phyloP scores from a whole-genome alignment of 2,113 vertebrate species.

The Etheostoma cragini region DNA sequence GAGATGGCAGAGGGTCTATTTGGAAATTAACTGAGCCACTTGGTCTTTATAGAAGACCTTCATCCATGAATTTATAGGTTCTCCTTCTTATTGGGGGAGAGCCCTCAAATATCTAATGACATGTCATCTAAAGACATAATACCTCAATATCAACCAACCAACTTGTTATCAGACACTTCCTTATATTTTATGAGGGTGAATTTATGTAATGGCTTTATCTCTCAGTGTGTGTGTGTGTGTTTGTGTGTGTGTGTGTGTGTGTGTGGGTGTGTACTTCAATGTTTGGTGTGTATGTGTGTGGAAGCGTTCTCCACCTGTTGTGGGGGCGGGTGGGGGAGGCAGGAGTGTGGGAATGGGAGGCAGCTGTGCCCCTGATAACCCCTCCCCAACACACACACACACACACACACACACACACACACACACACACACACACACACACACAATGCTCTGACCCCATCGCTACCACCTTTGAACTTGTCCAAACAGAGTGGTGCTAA shows the following conservation, averaged over 20 bases:
- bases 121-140: background rate
- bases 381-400: slow-evolving; percentile 20
- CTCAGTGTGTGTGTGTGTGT: no score
- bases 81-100: background rate
- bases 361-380: slow-evolving; percentile 73
- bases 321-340: background rate
- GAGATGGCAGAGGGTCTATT: slow-evolving; percentile 7
- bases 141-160: background rate
- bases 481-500: slow-evolving; percentile 47
- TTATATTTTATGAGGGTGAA: background rate
- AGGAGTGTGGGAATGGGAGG: slow-evolving; percentile 52
- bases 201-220: slow-evolving; percentile 1
- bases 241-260: no score
- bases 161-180: slow-evolving; percentile 1
- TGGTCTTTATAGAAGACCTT: background rate
- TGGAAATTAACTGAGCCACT: slow-evolving; percentile 25
- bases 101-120: background rate
- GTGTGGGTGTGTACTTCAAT: background rate
- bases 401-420: slow-evolving; percentile 28
- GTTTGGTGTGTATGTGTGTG: background rate
- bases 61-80: background rate
- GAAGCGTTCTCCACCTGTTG: slow-evolving; percentile 75
- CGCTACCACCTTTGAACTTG: slow-evolving; percentile 22
- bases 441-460: slow-evolving; percentile 20
- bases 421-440: slow-evolving; percentile 32